A percentile compares a stretch with the other conserved stretches of the same genome.
Evolutionary conservation across 1,140 invertebrate genomes (phyloP).

Genomic region (Drosophila kanapiae): DNA sequence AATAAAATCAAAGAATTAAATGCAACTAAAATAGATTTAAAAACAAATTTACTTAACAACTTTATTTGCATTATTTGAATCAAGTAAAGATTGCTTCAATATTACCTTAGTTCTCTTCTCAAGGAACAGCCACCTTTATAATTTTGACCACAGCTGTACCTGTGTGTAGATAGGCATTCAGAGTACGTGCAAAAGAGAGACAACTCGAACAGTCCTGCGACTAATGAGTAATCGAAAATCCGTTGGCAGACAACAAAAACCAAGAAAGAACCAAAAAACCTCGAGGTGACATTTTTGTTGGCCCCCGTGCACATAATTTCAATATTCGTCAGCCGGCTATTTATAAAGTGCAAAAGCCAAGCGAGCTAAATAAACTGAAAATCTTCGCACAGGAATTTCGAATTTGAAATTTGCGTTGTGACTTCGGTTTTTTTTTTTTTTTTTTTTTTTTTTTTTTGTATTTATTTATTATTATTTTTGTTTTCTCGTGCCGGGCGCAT

Average conservation of each 20-base stretch:
- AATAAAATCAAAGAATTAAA: background rate
- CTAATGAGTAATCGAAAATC: slow-evolving; percentile 60
- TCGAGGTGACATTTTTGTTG: slow-evolving; percentile 80
- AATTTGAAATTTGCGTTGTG: slow-evolving; percentile 50
- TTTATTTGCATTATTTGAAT: background rate
- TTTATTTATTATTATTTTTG: too few relatives aligned
- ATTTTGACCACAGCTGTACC: slow-evolving; percentile 1
- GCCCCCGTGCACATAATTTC: slow-evolving; percentile 80
- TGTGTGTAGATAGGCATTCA: slow-evolving; percentile 1
- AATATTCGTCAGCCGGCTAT: slow-evolving; percentile 82
- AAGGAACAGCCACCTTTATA: background rate
- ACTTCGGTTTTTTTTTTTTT: slow-evolving; percentile 21
- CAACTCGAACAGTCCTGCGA: slow-evolving; percentile 37
- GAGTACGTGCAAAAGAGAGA: background rate
- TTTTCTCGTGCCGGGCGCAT: slow-evolving; percentile 69
- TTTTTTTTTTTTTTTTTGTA: slow-evolving; percentile 17
- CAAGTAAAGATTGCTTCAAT: background rate
- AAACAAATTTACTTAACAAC: background rate
- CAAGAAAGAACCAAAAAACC: slow-evolving; percentile 27
- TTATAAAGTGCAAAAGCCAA: slow-evolving; percentile 69
- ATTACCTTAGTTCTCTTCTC: background rate
- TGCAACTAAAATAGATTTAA: background rate
- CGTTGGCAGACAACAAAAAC: slow-evolving; percentile 32
- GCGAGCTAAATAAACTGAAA: slow-evolving; percentile 50
- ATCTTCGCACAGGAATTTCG: slow-evolving; percentile 74